Evolutionary conservation across 2,113 vertebrate genomes (phyloP).

Genomic region (Stictonetta naevosa): DNA sequence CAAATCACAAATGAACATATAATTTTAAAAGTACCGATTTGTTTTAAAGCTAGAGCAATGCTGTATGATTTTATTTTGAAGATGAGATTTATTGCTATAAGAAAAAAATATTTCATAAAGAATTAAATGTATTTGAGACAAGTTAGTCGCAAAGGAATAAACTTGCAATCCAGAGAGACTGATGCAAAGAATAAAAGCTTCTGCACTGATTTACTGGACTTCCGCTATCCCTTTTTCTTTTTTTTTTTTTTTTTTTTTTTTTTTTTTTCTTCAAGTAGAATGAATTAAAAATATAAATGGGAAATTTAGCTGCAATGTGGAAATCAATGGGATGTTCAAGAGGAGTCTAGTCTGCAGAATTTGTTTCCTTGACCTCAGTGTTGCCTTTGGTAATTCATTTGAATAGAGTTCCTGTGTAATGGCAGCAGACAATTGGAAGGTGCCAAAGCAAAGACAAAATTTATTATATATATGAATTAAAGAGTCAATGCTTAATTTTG

Average conservation of each 20-base stretch:
- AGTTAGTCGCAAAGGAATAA: neutral
- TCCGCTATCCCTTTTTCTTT: neutral
- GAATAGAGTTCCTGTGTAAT: neutral
- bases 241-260: neutral
- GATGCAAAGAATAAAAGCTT: conserved; percentile 1
- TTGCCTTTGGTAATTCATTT: conserved; percentile 39
- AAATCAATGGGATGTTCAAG: conserved; percentile 19
- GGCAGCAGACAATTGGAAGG: conserved; percentile 17
- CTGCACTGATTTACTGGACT: conserved; percentile 14
- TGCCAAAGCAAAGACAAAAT: neutral
- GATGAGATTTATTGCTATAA: neutral
- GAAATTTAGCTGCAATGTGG: neutral
- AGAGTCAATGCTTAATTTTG: conserved; percentile 17
- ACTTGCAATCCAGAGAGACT: neutral
- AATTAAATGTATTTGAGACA: neutral
- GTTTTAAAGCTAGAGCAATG: neutral
- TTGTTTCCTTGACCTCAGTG: conserved; percentile 36
- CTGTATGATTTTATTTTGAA: neutral
- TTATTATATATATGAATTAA: conserved; percentile 31
- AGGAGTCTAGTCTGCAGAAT: neutral
- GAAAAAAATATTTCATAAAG: neutral
- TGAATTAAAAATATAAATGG: conserved; percentile 51
- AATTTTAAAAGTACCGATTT: neutral
- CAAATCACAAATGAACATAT: neutral
- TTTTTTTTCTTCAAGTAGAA: neutral